A percentile compares a stretch with the other conserved stretches of the same genome.
phyloP scores from a whole-genome alignment of 2,888 invertebrate species.

The Apamea anceps region DNA sequence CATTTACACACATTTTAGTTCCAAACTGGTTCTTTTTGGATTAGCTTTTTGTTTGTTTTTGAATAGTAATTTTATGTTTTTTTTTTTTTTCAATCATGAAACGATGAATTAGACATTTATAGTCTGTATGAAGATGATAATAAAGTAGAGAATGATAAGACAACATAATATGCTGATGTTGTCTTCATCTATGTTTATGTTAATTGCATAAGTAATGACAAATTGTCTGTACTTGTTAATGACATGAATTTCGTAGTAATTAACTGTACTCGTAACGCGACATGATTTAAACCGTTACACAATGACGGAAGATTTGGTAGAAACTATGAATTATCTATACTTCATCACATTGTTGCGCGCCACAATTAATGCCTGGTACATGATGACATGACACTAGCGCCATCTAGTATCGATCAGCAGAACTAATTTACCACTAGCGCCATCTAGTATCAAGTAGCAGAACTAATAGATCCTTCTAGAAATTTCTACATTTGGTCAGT shows the following conservation, averaged over 20 bases:
- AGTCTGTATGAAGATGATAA: background rate
- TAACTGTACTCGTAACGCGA: background rate
- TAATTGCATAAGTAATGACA: conserved; percentile 11
- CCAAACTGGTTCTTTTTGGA: conserved; percentile 53
- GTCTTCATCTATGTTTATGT: background rate
- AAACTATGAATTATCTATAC: background rate
- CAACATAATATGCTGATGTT: background rate
- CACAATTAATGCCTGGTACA: too few relatives aligned
- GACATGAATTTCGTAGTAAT: background rate
- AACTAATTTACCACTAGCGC: too few relatives aligned
- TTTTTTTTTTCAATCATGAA: too few relatives aligned
- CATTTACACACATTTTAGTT: conserved; percentile 68
- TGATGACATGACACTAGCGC: too few relatives aligned
- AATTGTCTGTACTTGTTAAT: background rate
- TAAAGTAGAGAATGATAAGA: background rate
- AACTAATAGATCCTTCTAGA: too few relatives aligned
- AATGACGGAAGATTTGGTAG: background rate
- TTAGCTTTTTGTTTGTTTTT: conserved; percentile 14
- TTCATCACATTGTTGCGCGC: too few relatives aligned
- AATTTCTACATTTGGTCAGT: too few relatives aligned
- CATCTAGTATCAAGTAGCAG: too few relatives aligned
- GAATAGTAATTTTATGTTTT: too few relatives aligned
- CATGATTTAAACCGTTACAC: background rate
- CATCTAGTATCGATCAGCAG: too few relatives aligned
- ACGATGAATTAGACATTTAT: too few relatives aligned